Evolutionary conservation across 2,113 vertebrate species (phyloP).

Genomic region (Tiliqua scincoides): DNA sequence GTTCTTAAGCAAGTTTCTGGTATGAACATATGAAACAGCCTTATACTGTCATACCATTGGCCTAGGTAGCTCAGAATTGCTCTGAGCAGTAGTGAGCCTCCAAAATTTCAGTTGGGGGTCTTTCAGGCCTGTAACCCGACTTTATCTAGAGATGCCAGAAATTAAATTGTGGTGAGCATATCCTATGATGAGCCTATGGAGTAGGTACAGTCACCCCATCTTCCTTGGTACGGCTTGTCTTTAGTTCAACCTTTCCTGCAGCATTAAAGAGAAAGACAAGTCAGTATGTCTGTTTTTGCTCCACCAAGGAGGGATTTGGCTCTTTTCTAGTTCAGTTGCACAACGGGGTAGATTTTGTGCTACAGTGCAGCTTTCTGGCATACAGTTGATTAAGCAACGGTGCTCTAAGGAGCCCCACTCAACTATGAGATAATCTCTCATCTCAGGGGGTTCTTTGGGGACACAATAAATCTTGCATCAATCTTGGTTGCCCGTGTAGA

Average conservation of each 20-base stretch:
- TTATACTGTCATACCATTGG: background rate
- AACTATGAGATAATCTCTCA: background rate
- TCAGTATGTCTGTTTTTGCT: background rate
- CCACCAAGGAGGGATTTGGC: background rate
- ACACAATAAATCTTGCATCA: no score
- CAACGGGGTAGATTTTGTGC: background rate
- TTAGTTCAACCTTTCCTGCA: background rate
- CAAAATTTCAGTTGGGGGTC: background rate
- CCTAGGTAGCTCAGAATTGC: background rate
- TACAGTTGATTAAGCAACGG: background rate
- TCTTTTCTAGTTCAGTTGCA: background rate
- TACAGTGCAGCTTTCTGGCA: background rate
- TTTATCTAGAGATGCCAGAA: background rate
- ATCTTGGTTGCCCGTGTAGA: background rate
- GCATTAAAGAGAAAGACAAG: background rate
- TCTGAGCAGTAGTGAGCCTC: background rate
- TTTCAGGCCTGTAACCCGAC: background rate
- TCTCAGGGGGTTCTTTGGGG: background rate
- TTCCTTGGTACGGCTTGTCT: background rate
- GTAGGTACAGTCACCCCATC: background rate
- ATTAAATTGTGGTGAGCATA: background rate
- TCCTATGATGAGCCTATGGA: background rate
- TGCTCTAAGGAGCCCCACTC: background rate
- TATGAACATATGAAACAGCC: background rate
- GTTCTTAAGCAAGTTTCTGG: background rate